These are phyloP conservation scores for Yoshiicerus persimilis DNA, from an alignment of 1,140 invertebrate genomes.

Conservation along the genomic window DNA sequence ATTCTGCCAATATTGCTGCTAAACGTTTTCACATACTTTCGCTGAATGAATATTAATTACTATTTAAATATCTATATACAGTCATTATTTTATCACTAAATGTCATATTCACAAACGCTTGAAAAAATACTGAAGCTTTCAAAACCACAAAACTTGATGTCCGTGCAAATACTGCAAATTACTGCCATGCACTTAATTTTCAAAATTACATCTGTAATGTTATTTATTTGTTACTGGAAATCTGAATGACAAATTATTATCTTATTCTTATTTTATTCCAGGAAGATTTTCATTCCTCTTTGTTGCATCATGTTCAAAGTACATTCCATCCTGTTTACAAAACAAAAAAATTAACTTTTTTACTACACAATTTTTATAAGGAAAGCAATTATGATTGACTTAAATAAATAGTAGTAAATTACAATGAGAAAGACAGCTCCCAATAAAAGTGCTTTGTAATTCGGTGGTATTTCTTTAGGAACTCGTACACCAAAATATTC, in stretches of 20 bases:
- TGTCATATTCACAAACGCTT: no score
- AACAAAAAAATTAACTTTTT: background rate
- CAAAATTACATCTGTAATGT: background rate
- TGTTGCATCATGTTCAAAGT: background rate
- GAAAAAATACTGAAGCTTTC: no score
- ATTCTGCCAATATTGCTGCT: slow-evolving; percentile 8
- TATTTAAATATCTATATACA: no score
- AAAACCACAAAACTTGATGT: no score
- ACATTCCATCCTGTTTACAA: background rate
- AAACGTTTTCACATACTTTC: no score
- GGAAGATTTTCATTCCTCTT: background rate
- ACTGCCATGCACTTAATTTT: no score
- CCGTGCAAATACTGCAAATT: no score
- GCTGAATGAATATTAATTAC: no score
- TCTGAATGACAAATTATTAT: background rate
- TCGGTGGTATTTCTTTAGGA: background rate
- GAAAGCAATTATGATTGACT: no score
- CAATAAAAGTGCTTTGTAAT: background rate
- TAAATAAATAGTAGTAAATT: background rate
- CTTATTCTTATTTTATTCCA: background rate
- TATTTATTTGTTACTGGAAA: background rate
- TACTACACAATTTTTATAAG: background rate
- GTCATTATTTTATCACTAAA: no score
- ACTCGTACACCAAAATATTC: background rate
- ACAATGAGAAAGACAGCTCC: background rate